phyloP scores from a whole-genome alignment of 2,888 invertebrate genomes.

The Tetheella fluctuosa region DNA sequence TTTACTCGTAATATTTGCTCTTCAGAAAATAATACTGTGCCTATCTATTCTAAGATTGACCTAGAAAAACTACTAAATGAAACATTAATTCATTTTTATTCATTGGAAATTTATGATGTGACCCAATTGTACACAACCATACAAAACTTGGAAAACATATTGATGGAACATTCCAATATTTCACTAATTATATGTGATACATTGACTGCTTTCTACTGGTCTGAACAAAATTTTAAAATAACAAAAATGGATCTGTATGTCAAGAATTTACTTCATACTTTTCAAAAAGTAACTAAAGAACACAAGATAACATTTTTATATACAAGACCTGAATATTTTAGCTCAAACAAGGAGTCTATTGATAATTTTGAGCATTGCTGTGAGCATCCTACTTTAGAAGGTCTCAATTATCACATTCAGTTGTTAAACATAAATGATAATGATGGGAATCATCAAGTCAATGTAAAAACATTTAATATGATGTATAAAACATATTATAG shows the following conservation, averaged over 20 bases:
- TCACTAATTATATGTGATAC: slow-evolving; percentile 73
- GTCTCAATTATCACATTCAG: slow-evolving; percentile 68
- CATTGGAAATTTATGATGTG: slow-evolving; percentile 69
- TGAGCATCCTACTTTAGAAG: slow-evolving; percentile 47
- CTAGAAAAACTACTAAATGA: slow-evolving; percentile 39
- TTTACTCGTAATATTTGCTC: neutral
- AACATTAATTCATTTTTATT: slow-evolving; percentile 52
- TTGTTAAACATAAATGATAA: slow-evolving; percentile 30
- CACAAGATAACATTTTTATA: slow-evolving; percentile 80
- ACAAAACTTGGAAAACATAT: slow-evolving; percentile 68
- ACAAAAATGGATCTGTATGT: slow-evolving; percentile 79
- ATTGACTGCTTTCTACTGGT: slow-evolving; percentile 81
- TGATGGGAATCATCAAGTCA: slow-evolving; percentile 26
- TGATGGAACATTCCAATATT: slow-evolving; percentile 63
- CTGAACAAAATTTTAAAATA: slow-evolving; percentile 73
- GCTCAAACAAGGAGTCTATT: slow-evolving; percentile 61
- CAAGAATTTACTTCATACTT: slow-evolving; percentile 63
- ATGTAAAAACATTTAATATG: slow-evolving; percentile 33
- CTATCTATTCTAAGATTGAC: slow-evolving; percentile 19
- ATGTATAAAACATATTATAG: slow-evolving; percentile 29
- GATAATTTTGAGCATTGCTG: slow-evolving; percentile 49
- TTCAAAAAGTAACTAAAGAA: slow-evolving; percentile 75
- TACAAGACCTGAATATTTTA: slow-evolving; percentile 80
- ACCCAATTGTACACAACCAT: slow-evolving; percentile 71
- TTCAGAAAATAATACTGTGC: slow-evolving; percentile 21